Conservation (phyloP, 2,797 vertebrate genomes). For the Xenentodon cancila region DNA sequence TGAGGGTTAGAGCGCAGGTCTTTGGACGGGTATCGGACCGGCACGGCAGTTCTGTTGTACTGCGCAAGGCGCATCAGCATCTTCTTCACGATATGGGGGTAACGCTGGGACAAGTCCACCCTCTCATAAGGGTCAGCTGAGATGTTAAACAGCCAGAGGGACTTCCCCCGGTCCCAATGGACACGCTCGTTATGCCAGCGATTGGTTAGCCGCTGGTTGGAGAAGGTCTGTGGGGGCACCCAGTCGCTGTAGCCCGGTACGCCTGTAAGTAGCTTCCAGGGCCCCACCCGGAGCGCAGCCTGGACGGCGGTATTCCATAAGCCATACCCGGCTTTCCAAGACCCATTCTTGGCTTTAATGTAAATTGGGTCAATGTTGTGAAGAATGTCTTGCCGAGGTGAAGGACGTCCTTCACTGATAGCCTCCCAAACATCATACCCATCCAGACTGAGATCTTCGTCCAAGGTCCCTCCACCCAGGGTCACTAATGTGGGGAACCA, state of each 20-base stretch:
- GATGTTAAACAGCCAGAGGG: constrained; percentile 98
- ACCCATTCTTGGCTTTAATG: constrained; percentile 92
- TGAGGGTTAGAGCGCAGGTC: constrained; percentile 95
- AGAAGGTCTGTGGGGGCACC: constrained; percentile 97
- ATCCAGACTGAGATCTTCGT: constrained; percentile 90
- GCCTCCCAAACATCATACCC: constrained; percentile 97
- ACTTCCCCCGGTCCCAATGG: constrained; percentile 89
- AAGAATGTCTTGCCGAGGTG: constrained; percentile 93
- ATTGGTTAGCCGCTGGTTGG: constrained; percentile 84
- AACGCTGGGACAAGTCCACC: constrained; percentile 88
- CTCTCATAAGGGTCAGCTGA: constrained; percentile 94
- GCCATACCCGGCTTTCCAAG: constrained; percentile 92
- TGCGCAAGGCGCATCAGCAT: constrained; percentile 88
- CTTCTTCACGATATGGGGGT: constrained; percentile 91
- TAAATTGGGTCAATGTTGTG: constrained; percentile 98
- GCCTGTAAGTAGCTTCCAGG: constrained; percentile 97
- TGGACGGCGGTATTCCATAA: constrained; percentile 97
- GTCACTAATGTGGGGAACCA: constrained; percentile 97
- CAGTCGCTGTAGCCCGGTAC: constrained; percentile 95
- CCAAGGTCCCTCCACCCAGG: constrained; percentile 90
- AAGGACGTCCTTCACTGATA: constrained; percentile 92
- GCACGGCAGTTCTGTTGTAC: constrained; percentile 93
- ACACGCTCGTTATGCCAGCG: constrained; percentile 93
- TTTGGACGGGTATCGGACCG: constrained; percentile 92
- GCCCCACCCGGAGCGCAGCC: constrained; percentile 91